phyloP scores from a whole-genome alignment of 35 echinoderm and acorn worm genomes.

The Patiria miniata region DNA sequence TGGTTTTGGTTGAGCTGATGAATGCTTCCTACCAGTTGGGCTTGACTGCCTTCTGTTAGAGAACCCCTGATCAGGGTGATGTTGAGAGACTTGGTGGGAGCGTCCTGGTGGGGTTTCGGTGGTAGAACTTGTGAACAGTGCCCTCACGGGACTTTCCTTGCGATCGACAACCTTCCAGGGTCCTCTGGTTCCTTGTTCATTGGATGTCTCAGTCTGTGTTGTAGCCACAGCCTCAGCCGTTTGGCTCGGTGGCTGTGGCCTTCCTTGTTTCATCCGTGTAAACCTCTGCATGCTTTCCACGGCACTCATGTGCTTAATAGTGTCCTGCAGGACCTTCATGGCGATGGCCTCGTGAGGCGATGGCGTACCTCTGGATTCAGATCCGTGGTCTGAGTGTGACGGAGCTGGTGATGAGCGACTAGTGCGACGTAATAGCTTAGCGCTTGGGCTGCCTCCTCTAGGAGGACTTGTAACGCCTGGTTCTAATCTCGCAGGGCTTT shows the following conservation, averaged over 20 bases:
- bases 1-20: neutral
- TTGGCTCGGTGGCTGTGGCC: constrained; percentile 10
- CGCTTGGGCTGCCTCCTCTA: constrained; percentile 45
- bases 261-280: constrained; percentile 40
- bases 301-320: constrained; percentile 92
- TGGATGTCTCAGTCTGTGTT: neutral
- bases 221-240: constrained; percentile 13
- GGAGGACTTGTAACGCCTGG: constrained; percentile 37
- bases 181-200: constrained; percentile 24
- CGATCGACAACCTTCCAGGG: neutral
- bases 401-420: constrained; percentile 31
- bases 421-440: constrained; percentile 19
- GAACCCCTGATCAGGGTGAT: neutral
- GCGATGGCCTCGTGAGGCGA: constrained; percentile 82
- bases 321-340: constrained; percentile 86
- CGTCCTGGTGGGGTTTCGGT: neutral
- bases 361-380: constrained; percentile 9
- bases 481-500: constrained; percentile 36
- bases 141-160: neutral
- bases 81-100: neutral
- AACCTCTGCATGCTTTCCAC: constrained; percentile 91
- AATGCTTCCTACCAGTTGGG: neutral
- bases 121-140: neutral
- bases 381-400: constrained; percentile 47
- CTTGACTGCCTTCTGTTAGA: neutral